phyloP scores from a whole-genome alignment of 53 echinoderm and acorn worm genomes.

The Luidia sarsii region DNA sequence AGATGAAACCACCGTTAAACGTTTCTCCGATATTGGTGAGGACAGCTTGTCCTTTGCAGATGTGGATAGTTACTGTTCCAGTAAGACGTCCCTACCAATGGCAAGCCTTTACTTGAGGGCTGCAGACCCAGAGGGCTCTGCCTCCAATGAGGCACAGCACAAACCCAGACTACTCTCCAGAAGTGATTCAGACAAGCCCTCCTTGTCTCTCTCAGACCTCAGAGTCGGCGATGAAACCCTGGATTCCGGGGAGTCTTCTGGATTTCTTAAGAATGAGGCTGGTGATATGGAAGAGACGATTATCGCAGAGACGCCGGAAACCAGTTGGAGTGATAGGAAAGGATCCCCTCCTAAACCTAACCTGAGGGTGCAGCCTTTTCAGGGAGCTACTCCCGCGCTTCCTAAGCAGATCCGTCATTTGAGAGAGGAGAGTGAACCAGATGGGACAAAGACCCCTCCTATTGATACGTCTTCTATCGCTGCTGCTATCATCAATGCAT shows the following conservation, averaged over 20 bases:
- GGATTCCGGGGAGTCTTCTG: conserved; percentile 1
- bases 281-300: neutral
- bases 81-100: conserved; percentile 20
- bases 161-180: neutral
- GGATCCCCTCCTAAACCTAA: neutral
- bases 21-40: too few species aligned
- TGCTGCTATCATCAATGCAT: conserved; percentile 72
- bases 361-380: conserved; percentile 33
- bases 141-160: neutral
- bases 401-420: conserved; percentile 8
- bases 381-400: neutral
- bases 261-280: neutral
- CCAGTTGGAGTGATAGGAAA: neutral
- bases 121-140: conserved; percentile 37
- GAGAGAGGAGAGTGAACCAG: conserved; percentile 28
- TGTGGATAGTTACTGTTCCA: conserved; percentile 2
- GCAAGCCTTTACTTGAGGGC: conserved; percentile 47
- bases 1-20: too few species aligned
- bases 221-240: neutral
- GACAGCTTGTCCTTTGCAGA: conserved; percentile 26
- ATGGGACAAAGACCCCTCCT: conserved; percentile 77
- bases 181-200: conserved; percentile 12
- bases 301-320: neutral
- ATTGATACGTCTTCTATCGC: conserved; percentile 74
- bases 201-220: neutral